Evolutionary conservation across 2,888 invertebrate genomes (phyloP).

Genomic region (Globia sparganii): DNA sequence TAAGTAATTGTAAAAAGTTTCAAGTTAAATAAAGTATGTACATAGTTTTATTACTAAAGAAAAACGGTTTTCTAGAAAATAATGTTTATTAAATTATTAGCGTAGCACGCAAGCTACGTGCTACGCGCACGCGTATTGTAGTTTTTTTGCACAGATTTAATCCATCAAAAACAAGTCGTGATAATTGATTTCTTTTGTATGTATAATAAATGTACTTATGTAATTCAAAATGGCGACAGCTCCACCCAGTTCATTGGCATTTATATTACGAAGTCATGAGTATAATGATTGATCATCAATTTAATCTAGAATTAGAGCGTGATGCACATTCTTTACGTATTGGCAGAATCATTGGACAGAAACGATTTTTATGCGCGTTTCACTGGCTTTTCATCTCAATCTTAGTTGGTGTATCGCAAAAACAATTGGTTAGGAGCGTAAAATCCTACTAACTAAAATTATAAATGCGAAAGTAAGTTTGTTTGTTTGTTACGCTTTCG

Average conservation of each 20-base stretch:
- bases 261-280: slow-evolving; percentile 24
- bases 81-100: too few relatives aligned
- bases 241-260: slow-evolving; percentile 31
- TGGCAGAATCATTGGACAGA: slow-evolving; percentile 39
- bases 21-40: too few relatives aligned
- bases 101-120: neutral
- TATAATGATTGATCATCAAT: slow-evolving; percentile 44
- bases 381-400: slow-evolving; percentile 12
- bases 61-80: too few relatives aligned
- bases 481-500: too few relatives aligned
- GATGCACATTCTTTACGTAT: slow-evolving; percentile 31
- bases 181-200: slow-evolving; percentile 10
- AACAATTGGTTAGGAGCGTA: too few relatives aligned
- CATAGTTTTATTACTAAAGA: too few relatives aligned
- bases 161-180: slow-evolving; percentile 4
- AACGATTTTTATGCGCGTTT: slow-evolving; percentile 31
- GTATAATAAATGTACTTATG: too few relatives aligned
- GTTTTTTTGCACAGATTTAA: slow-evolving; percentile 7
- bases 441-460: too few relatives aligned
- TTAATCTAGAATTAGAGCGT: slow-evolving; percentile 53
- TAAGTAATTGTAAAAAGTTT: too few relatives aligned
- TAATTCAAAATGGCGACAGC: slow-evolving; percentile 5
- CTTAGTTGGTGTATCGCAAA: neutral
- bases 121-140: neutral
- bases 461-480: too few relatives aligned